These are phyloP conservation scores for Microcaecilia unicolor DNA, from an alignment of 2,797 vertebrate species.

Conservation along the genomic window DNA sequence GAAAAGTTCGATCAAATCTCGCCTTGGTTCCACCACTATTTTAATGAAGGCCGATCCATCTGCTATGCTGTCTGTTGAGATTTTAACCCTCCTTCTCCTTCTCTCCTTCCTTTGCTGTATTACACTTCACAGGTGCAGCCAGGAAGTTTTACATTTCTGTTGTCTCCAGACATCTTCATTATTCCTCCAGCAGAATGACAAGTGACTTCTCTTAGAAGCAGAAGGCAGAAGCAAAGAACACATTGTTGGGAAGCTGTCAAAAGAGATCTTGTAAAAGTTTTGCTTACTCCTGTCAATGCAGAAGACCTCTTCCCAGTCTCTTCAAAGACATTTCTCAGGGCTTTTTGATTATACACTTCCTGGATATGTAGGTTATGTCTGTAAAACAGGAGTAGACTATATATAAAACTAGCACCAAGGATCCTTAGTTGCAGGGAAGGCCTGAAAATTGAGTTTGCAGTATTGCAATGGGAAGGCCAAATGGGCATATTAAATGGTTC, in stretches of 20 bases:
- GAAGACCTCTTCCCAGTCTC: slow-evolving; percentile 18
- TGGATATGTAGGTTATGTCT: too few species aligned
- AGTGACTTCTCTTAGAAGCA: slow-evolving; percentile 33
- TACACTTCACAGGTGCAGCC: too few species aligned
- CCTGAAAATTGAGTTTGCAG: too few species aligned
- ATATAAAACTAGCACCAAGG: too few species aligned
- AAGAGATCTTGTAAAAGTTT: slow-evolving; percentile 41
- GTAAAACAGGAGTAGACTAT: too few species aligned
- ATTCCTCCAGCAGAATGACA: slow-evolving; percentile 35
- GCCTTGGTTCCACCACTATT: background rate
- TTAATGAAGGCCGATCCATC: background rate
- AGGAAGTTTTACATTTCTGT: slow-evolving; percentile 46
- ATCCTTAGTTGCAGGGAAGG: too few species aligned
- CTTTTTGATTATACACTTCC: too few species aligned
- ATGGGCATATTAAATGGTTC: too few species aligned
- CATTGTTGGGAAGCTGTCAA: slow-evolving; percentile 31
- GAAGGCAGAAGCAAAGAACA: slow-evolving; percentile 22
- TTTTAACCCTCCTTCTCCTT: background rate
- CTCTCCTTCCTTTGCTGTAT: background rate
- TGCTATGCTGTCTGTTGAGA: background rate
- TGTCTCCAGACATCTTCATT: slow-evolving; percentile 39
- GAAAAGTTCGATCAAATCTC: too few species aligned
- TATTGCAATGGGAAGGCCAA: too few species aligned
- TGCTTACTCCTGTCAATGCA: slow-evolving; percentile 29
- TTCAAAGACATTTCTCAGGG: too few species aligned